These are phyloP conservation scores for Acanthaster planci DNA, from an alignment of 35 echinoderm and acorn worm species.

Conservation along the genomic window DNA sequence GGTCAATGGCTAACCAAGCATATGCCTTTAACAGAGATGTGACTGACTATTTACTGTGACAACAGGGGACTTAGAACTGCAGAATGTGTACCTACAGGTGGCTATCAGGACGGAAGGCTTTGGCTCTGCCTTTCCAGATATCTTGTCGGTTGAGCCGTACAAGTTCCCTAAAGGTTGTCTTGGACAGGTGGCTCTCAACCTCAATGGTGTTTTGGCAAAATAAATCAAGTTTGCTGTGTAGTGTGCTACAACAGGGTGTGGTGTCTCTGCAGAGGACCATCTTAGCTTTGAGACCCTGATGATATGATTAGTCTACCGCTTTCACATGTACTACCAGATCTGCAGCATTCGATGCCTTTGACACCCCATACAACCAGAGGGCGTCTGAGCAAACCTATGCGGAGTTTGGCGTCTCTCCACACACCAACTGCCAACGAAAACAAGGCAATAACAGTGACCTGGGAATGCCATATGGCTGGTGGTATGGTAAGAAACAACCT, in stretches of 20 bases:
- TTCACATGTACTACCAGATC: too few species aligned
- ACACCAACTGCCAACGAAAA: background rate
- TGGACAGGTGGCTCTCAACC: background rate
- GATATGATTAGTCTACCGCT: background rate
- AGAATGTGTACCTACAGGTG: too few species aligned
- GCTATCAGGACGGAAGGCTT: too few species aligned
- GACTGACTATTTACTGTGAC: too few species aligned
- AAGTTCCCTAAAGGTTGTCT: too few species aligned
- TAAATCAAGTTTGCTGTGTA: background rate
- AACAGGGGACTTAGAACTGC: too few species aligned
- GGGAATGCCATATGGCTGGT: background rate
- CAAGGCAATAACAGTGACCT: background rate
- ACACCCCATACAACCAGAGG: background rate
- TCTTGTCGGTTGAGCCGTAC: too few species aligned
- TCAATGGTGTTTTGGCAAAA: background rate
- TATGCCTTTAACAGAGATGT: too few species aligned
- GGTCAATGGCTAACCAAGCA: too few species aligned
- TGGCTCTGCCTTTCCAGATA: too few species aligned
- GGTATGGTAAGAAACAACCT: background rate
- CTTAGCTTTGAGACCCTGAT: background rate
- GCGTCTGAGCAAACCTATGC: background rate
- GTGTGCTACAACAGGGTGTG: background rate
- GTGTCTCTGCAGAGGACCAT: background rate
- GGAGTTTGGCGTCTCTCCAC: background rate
- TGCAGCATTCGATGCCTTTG: conserved; percentile 2